Evolutionary conservation across 2,113 vertebrate species (phyloP).

Genomic region (Forbesichthys papilliferus): DNA sequence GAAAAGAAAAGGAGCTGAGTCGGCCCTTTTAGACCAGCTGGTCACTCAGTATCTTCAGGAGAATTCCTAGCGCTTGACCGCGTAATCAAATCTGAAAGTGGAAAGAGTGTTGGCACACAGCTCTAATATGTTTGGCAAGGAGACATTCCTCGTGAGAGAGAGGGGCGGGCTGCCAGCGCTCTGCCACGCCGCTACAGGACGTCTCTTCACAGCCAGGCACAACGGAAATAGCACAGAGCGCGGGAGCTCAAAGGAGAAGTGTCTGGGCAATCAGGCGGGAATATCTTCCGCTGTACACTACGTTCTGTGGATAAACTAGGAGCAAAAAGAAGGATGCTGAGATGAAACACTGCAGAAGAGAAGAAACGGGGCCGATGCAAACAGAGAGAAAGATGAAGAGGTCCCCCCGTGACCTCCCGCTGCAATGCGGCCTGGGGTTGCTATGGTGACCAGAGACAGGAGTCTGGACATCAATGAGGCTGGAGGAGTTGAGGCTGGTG

Average conservation of each 20-base stretch:
- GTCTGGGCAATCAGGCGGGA: constrained; percentile 2
- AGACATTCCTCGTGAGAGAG: constrained; percentile 15
- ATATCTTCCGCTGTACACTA: constrained; percentile 5
- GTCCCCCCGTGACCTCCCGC: constrained; percentile 42
- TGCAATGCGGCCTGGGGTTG: constrained; percentile 51
- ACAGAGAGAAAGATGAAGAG: constrained; percentile 30
- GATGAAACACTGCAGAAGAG: not conserved
- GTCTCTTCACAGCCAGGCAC: constrained; percentile 62
- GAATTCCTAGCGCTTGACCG: constrained; percentile 38
- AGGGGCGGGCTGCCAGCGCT: constrained; percentile 37
- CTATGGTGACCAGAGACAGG: constrained; percentile 65
- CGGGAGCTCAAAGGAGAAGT: not conserved
- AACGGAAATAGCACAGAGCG: constrained; percentile 40
- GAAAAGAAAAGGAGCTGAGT: constrained; percentile 39
- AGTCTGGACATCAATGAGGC: constrained; percentile 50
- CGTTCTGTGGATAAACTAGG: too few relatives aligned
- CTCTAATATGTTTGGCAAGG: constrained; percentile 54
- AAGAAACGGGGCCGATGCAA: constrained; percentile 5
- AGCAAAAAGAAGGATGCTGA: too few relatives aligned
- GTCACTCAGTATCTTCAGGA: constrained; percentile 38
- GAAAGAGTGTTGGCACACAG: constrained; percentile 27
- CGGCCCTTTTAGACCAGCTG: constrained; percentile 32
- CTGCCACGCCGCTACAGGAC: constrained; percentile 24
- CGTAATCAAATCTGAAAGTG: constrained; percentile 49
- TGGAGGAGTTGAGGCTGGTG: constrained; percentile 20